These are phyloP conservation scores for Monopis laevigella DNA, from an alignment of 2,888 invertebrate genomes.

Conservation along the genomic window DNA sequence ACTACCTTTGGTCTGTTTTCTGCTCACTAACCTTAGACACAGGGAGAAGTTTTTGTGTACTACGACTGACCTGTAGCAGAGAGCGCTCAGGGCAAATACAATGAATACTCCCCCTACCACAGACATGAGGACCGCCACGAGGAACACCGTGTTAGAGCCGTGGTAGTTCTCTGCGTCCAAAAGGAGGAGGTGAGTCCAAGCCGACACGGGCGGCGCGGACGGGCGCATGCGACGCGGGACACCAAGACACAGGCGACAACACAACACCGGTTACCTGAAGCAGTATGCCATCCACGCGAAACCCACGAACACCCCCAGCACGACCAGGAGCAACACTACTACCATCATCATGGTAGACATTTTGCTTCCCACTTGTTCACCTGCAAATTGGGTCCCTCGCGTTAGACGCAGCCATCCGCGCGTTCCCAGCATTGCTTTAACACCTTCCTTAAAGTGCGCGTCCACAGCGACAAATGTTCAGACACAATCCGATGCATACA, in stretches of 20 bases:
- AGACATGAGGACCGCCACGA: constrained; percentile 98
- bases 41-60: constrained; percentile 98
- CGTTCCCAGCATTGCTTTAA: constrained; percentile 47
- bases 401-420: constrained; percentile 32
- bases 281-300: constrained; percentile 95
- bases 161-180: constrained; percentile 90
- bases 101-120: constrained; percentile 99
- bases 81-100: constrained; percentile 98
- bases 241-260: constrained; percentile 26
- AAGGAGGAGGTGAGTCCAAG: constrained; percentile 47
- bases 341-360: constrained; percentile 92
- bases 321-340: constrained; percentile 91
- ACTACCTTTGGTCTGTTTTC: constrained; percentile 80
- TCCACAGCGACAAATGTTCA: not conserved
- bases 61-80: constrained; percentile 99
- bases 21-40: constrained; percentile 98
- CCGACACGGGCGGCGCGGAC: constrained; percentile 19
- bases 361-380: constrained; percentile 79
- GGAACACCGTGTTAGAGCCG: constrained; percentile 97
- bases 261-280: constrained; percentile 82
- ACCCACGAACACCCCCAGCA: constrained; percentile 94
- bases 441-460: constrained; percentile 1
- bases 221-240: constrained; percentile 22
- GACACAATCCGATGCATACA: too few species aligned
- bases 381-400: constrained; percentile 70